A percentile compares a stretch with the other conserved stretches of the same genome.
Conservation (phyloP, 2,113 vertebrate species). For the Zosterops japonicus region DNA sequence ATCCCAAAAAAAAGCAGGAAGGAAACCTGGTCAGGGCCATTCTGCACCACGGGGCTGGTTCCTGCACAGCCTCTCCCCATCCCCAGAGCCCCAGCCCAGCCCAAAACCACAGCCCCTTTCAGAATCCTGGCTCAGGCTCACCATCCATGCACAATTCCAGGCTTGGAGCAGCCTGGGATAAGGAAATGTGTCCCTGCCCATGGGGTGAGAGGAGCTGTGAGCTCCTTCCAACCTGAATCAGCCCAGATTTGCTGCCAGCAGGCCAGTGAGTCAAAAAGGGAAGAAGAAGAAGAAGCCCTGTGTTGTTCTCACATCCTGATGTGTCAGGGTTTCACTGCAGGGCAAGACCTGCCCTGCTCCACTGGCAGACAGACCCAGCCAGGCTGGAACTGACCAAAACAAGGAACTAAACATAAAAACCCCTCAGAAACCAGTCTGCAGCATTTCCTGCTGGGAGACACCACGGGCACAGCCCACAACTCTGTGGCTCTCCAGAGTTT, state of each 20-base stretch:
- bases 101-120: fast-evolving
- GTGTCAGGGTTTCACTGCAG: background rate
- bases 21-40: background rate
- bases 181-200: background rate
- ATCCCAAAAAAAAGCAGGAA: background rate
- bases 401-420: fast-evolving
- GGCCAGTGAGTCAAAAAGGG: background rate
- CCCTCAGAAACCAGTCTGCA: background rate
- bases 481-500: background rate
- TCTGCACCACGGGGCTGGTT: fast-evolving
- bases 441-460: background rate
- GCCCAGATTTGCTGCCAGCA: fast-evolving
- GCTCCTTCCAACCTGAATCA: fast-evolving
- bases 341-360: background rate
- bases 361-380: background rate
- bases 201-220: background rate
- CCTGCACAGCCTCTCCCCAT: background rate
- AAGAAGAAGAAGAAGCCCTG: background rate
- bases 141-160: fast-evolving
- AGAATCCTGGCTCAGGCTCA: fast-evolving
- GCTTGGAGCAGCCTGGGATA: fast-evolving
- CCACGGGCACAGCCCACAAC: fast-evolving
- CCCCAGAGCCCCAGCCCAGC: background rate
- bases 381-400: background rate
- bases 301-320: fast-evolving